Base-by-base conservation (phyloP, 2,888 invertebrate species). In the Ectropis crepuscularia region DNA sequence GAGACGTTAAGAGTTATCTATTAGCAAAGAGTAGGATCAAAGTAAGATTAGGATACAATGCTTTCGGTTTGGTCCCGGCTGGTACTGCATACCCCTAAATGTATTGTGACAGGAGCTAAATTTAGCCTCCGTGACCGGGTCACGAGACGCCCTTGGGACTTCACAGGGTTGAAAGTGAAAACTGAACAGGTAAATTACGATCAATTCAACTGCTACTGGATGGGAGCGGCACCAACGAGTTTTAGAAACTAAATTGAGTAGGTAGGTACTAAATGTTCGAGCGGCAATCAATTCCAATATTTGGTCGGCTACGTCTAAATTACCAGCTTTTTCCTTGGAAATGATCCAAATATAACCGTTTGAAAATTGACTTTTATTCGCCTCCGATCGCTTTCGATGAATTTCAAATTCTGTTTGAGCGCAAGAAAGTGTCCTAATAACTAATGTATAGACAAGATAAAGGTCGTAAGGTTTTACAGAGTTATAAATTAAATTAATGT, bases 61-160 rank as follows among this genome's bases (percentile, higher is more conserved):
- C 16, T 28, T 28, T 28, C 16, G 16, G 16, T 4, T 28, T 28
- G 16, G 16, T 28, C 16, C 16, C 16, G 78, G 77, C 72, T 70
- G 60, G 62, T 12, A 50, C 12, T 39, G 39, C 16, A 28, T 28
- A 28, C 1, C 16, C 16, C 16, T 28, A 28, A 28, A 28, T 28
- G 4, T 50, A 50, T 50, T 51, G 41, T n/a, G 51, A 41, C 50
- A 28, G 37, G 11, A 64, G 81, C 82, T 87, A 86, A 83, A 86
- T 80, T 86, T 87, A 88, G 83, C 74, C 45, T 38, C 71, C 71
- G 74, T 86, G 86, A 88, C 88, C 87, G 76, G 86, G 79, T 78
- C 78, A 62, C 70, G 57, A 65, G 61, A 58, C 63, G 69, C 70
- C 72, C 73, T 55, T 55, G 54, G 39, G 12, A 49, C 8, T 12